Evolutionary conservation across 2,113 vertebrate species (phyloP).

Genomic region (human): DNA sequence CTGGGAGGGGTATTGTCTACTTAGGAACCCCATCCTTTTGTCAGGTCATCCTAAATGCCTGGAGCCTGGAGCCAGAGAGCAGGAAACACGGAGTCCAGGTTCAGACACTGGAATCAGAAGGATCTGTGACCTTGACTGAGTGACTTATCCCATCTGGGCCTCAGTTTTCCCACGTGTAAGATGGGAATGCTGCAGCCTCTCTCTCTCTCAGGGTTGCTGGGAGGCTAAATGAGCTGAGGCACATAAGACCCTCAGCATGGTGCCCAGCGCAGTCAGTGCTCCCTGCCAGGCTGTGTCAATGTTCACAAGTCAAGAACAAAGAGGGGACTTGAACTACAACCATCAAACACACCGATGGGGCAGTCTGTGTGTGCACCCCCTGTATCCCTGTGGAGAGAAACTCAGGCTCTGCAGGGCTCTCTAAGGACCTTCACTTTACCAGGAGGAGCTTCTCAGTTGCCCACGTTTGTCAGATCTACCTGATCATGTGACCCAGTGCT

Average conservation of each 20-base stretch:
- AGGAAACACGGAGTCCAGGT: background rate
- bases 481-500: background rate
- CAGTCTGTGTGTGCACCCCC: background rate
- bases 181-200: background rate
- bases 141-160: background rate
- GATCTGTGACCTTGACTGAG: background rate
- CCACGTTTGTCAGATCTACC: background rate
- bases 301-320: background rate
- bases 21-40: background rate
- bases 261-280: background rate
- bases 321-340: background rate
- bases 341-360: background rate
- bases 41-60: background rate
- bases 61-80: background rate
- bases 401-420: background rate
- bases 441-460: background rate
- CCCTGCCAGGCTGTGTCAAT: background rate
- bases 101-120: background rate
- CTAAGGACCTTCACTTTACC: too few relatives aligned
- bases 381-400: too few relatives aligned
- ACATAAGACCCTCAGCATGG: fast-evolving
- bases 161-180: background rate
- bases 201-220: background rate
- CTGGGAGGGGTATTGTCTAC: background rate
- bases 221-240: background rate